Percentiles rank a stretch among this genome's conserved stretches.
These are phyloP conservation scores for Thripadectes ignobilis DNA, from an alignment of 2,797 vertebrate species.

Conservation along the genomic window DNA sequence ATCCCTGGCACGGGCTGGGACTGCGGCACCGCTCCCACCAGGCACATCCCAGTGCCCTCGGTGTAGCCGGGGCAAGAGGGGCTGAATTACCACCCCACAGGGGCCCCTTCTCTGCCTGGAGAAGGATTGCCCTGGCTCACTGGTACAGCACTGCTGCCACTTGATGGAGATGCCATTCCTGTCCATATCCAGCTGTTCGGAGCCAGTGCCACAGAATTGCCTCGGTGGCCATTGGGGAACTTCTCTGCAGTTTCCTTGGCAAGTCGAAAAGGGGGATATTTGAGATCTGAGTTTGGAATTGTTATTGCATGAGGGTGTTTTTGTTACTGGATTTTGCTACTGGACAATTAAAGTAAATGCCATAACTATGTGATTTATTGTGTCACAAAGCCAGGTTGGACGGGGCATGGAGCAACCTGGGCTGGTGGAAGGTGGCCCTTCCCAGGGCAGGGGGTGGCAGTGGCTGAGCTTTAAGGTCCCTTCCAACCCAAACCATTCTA, in stretches of 20 bases:
- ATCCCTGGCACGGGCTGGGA: conserved; percentile 85
- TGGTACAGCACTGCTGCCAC: background rate
- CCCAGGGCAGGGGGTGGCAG: background rate
- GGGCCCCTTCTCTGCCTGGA: background rate
- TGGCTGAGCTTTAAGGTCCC: background rate
- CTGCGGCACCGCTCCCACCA: conserved; percentile 82
- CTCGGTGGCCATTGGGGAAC: background rate
- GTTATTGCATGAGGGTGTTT: background rate
- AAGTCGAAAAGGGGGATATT: background rate
- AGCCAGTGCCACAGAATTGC: background rate
- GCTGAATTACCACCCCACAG: background rate
- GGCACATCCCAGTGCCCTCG: conserved; percentile 90
- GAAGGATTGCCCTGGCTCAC: background rate
- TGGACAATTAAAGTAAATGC: background rate
- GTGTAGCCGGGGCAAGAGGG: conserved; percentile 68
- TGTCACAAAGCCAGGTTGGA: background rate
- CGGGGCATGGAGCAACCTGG: rapidly evolving
- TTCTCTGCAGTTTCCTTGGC: background rate
- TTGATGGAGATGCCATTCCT: background rate
- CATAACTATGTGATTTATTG: background rate
- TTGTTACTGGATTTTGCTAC: background rate
- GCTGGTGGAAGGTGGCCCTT: background rate
- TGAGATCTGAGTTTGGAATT: background rate
- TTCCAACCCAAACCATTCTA: background rate
- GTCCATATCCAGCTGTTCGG: background rate